These are phyloP conservation scores for Myrmophylax atrothorax DNA, from an alignment of 2,113 vertebrate species.

Conservation along the genomic window DNA sequence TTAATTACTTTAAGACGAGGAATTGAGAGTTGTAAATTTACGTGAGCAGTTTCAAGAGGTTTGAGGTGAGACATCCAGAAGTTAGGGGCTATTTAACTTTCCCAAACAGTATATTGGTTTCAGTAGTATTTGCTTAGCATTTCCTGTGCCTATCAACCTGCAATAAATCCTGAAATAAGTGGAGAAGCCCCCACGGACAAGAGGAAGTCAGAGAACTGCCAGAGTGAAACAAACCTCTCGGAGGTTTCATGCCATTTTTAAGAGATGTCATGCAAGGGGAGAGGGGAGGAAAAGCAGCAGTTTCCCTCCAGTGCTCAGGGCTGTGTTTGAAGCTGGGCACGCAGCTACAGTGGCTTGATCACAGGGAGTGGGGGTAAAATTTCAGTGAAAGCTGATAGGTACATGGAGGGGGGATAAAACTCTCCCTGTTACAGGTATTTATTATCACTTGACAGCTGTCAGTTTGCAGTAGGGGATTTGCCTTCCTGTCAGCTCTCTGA, in stretches of 20 bases:
- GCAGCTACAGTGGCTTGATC: neutral
- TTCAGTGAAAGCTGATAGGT: conserved; percentile 50
- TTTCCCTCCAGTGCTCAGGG: neutral
- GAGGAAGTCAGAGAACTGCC: neutral
- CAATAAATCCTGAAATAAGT: neutral
- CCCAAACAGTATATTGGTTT: neutral
- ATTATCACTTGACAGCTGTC: conserved; percentile 55
- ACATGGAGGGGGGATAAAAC: neutral
- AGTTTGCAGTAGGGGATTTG: conserved; percentile 61
- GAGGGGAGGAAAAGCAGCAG: neutral
- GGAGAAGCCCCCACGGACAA: neutral
- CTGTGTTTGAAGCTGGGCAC: conserved; percentile 17
- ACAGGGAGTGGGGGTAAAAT: conserved; percentile 15
- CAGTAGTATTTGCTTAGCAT: neutral
- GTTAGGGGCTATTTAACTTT: neutral
- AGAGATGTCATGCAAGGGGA: neutral
- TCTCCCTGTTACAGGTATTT: conserved; percentile 35
- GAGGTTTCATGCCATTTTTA: neutral
- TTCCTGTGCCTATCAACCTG: neutral
- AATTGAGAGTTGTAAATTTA: neutral
- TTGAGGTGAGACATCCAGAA: neutral
- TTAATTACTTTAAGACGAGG: neutral
- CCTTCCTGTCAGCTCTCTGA: conserved; percentile 57
- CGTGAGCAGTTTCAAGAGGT: neutral
- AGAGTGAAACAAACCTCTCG: neutral